Percentiles rank a stretch among this genome's conserved stretches.
These are phyloP conservation scores for Daktulosphaira vitifoliae DNA, from an alignment of 1,140 invertebrate genomes.

Conservation along the genomic window DNA sequence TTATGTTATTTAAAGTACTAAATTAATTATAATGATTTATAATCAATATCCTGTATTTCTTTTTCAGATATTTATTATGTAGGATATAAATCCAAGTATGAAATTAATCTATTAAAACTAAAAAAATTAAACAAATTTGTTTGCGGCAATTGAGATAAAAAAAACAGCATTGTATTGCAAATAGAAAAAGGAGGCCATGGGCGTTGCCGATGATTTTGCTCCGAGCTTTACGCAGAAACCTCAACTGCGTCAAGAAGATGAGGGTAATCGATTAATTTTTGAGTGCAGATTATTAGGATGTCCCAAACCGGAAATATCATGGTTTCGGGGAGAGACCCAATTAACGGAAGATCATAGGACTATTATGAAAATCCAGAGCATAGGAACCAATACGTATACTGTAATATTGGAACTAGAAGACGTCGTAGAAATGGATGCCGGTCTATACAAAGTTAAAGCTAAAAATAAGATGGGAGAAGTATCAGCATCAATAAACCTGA, in stretches of 20 bases:
- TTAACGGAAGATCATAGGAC: slow-evolving; percentile 74
- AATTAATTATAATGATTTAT: too few relatives aligned
- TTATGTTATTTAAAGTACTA: too few relatives aligned
- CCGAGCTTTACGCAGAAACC: slow-evolving; percentile 97
- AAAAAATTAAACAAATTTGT: background rate
- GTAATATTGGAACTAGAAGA: slow-evolving; percentile 89
- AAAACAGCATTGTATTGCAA: too few relatives aligned
- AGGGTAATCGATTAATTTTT: slow-evolving; percentile 89
- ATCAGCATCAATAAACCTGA: slow-evolving; percentile 94
- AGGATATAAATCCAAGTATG: slow-evolving; percentile 4
- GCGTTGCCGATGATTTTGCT: slow-evolving; percentile 85
- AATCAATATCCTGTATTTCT: too few relatives aligned
- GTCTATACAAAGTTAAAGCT: slow-evolving; percentile 94
- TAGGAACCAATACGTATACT: slow-evolving; percentile 76
- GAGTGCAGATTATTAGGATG: slow-evolving; percentile 83
- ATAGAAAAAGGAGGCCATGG: slow-evolving; percentile 47
- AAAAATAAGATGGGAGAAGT: slow-evolving; percentile 97
- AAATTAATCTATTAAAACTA: background rate
- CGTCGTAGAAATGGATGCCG: slow-evolving; percentile 90
- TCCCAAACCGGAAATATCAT: slow-evolving; percentile 83
- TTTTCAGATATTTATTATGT: background rate
- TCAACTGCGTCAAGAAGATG: slow-evolving; percentile 87
- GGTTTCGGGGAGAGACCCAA: slow-evolving; percentile 79
- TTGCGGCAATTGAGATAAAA: too few relatives aligned
- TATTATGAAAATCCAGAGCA: slow-evolving; percentile 72